Conservation (phyloP, 2,113 vertebrate species). For the Erythrocercus mccallii region DNA sequence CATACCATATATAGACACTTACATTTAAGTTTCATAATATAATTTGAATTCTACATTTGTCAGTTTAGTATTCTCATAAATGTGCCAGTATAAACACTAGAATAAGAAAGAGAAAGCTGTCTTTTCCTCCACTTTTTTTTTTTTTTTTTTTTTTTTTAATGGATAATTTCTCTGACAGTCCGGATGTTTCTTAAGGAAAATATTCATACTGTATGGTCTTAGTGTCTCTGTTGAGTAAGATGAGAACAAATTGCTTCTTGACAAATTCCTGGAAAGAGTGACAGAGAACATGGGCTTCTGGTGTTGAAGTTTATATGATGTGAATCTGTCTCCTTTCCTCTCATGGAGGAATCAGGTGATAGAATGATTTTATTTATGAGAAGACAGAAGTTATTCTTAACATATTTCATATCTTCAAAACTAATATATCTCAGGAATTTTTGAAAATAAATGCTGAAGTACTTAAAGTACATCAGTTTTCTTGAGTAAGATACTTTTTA, state of each 20-base stretch:
- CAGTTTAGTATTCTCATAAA: not conserved
- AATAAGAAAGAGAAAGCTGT: not conserved
- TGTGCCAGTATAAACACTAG: not conserved
- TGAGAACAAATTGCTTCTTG: not conserved
- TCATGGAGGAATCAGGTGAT: not conserved
- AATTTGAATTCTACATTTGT: not conserved
- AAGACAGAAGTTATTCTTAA: not conserved
- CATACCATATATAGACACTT: not conserved
- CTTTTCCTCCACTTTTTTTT: not conserved
- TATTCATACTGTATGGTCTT: not conserved
- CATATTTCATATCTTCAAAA: not conserved
- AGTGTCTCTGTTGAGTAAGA: not conserved
- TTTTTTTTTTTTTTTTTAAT: not conserved
- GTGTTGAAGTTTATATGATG: not conserved
- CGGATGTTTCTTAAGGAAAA: not conserved
- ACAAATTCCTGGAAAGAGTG: not conserved
- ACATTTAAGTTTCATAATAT: not conserved
- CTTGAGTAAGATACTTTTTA: not conserved
- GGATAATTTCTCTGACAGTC: not conserved
- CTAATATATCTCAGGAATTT: not conserved
- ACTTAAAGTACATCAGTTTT: not conserved
- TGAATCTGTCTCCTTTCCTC: not conserved
- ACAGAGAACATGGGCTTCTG: not conserved
- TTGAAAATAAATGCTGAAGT: not conserved
- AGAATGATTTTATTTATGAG: not conserved